Evolutionary conservation across 2,797 vertebrate species (phyloP).

Genomic region (Dryobates pubescens): DNA sequence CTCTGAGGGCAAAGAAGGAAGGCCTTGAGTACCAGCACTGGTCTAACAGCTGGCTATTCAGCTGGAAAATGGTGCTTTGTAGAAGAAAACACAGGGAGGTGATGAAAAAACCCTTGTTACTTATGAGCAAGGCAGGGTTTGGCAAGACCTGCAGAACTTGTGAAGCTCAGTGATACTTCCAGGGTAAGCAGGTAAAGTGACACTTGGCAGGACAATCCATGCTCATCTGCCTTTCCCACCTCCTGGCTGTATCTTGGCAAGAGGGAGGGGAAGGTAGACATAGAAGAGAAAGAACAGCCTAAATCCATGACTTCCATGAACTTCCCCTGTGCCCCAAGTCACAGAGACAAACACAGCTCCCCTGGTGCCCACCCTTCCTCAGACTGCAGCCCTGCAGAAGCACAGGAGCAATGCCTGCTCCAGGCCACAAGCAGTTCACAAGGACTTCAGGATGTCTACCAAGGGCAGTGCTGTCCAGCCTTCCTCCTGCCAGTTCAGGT

Average conservation of each 20-base stretch:
- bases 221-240: neutral
- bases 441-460: neutral
- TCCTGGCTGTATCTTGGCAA: neutral
- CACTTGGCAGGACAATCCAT: neutral
- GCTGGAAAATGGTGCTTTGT: neutral
- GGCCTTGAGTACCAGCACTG: neutral
- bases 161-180: neutral
- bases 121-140: neutral
- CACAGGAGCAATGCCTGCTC: neutral
- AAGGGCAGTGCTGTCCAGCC: neutral
- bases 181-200: neutral
- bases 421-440: fast-evolving
- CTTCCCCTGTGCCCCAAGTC: neutral
- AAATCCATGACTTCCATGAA: neutral
- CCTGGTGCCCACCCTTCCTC: neutral
- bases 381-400: neutral
- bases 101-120: neutral
- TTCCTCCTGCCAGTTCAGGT: neutral
- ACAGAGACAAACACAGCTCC: fast-evolving
- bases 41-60: neutral
- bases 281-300: neutral
- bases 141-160: neutral
- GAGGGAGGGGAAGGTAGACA: neutral
- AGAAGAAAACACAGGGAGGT: neutral
- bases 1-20: neutral